Conservation (phyloP, 2,113 vertebrate genomes). For the Gallinago paraguaiae region DNA sequence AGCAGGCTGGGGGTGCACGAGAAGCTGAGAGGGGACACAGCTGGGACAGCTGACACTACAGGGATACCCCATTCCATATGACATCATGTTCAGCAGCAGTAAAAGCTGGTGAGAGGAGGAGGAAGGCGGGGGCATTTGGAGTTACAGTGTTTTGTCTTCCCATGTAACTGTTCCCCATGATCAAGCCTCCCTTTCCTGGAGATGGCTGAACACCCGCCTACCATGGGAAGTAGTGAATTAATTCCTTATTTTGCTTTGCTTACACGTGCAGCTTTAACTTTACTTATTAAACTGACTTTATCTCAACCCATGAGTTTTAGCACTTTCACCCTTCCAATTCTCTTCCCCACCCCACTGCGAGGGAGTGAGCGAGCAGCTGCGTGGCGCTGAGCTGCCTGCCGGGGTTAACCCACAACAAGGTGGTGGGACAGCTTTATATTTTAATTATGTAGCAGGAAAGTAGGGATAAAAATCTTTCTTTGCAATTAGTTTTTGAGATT, state of each 20-base stretch:
- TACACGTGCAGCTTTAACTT: background rate
- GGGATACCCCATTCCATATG: background rate
- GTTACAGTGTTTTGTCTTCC: background rate
- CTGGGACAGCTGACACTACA: background rate
- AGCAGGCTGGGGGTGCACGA: background rate
- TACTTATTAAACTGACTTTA: background rate
- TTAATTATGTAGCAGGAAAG: background rate
- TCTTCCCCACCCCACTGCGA: background rate
- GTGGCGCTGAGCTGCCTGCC: background rate
- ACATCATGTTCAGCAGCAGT: background rate
- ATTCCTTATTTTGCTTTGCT: background rate
- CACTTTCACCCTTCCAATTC: background rate
- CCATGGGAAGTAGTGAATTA: background rate
- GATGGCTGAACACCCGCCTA: background rate
- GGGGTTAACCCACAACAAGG: background rate
- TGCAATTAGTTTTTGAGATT: background rate
- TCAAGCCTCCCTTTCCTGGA: background rate
- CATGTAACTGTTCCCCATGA: background rate
- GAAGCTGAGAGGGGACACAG: background rate
- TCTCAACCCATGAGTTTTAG: background rate
- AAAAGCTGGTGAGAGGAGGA: background rate
- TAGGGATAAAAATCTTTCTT: background rate
- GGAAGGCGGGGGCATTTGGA: background rate
- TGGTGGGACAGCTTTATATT: background rate
- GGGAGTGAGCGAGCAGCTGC: rapidly evolving